A percentile compares a stretch with the other conserved stretches of the same genome.
phyloP scores from a whole-genome alignment of 2,113 vertebrate species.

The Carlito syrichta region DNA sequence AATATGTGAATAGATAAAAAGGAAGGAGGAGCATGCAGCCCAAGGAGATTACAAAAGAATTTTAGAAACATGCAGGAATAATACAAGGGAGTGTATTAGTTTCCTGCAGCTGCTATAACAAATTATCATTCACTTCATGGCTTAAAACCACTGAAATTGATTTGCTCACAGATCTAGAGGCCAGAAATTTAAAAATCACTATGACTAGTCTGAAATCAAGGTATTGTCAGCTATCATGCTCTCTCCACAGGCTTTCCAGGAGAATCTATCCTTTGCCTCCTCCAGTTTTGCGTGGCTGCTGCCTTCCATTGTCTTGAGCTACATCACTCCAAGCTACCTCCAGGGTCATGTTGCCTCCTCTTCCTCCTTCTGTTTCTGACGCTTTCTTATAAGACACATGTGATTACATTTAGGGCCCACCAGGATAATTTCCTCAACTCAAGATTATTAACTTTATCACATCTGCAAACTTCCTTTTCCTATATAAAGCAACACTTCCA shows the following conservation, averaged over 20 bases:
- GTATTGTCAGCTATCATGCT: too few species aligned
- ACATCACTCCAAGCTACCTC: background rate
- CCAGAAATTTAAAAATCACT: background rate
- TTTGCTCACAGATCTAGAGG: background rate
- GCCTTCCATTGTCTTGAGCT: background rate
- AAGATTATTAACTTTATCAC: background rate
- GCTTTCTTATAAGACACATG: background rate
- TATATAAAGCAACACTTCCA: background rate
- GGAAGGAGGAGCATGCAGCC: background rate
- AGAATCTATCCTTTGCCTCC: background rate
- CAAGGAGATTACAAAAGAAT: background rate
- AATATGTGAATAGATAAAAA: background rate
- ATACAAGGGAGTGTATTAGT: background rate
- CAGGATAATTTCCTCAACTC: background rate
- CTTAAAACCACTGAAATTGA: background rate
- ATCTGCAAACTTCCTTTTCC: background rate
- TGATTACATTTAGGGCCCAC: background rate
- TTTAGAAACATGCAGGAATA: background rate
- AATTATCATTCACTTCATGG: background rate
- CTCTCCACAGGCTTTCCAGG: background rate
- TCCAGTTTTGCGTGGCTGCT: rapidly evolving
- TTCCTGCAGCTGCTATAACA: background rate
- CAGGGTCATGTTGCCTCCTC: background rate
- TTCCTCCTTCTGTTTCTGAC: background rate
- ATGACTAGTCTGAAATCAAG: background rate